Conservation (phyloP, 2,888 invertebrate species). For the Apotomis turbidana region DNA sequence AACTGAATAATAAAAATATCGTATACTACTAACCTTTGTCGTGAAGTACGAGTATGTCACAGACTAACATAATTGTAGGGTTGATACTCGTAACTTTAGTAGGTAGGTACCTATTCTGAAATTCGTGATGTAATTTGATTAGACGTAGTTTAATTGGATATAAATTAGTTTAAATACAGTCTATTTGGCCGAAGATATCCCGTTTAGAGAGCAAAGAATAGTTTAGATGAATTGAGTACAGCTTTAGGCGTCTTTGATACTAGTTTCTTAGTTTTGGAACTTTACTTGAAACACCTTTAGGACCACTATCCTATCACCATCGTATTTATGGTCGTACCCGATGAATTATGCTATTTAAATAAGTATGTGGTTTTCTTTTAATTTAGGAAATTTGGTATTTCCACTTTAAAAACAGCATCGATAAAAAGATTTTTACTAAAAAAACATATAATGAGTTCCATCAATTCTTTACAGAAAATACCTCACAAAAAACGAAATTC, state of each 20-base stretch:
- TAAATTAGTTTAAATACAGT: constrained; percentile 44
- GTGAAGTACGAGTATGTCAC: background rate
- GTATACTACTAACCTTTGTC: background rate
- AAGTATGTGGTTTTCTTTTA: too few species aligned
- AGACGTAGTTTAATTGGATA: constrained; percentile 41
- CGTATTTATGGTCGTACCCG: too few species aligned
- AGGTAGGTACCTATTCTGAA: background rate
- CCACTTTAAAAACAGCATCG: too few species aligned
- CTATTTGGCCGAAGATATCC: constrained; percentile 40
- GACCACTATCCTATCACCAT: too few species aligned
- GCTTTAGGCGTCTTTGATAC: background rate
- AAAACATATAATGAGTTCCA: too few species aligned
- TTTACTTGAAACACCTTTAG: background rate
- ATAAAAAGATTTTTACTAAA: too few species aligned
- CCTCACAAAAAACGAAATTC: too few species aligned
- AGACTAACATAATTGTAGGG: background rate
- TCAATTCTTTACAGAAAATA: too few species aligned
- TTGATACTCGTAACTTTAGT: background rate
- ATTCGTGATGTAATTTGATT: constrained; percentile 29
- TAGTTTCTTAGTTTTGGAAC: background rate
- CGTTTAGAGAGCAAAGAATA: constrained; percentile 16
- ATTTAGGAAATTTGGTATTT: too few species aligned
- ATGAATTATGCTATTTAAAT: too few species aligned
- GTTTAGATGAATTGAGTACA: constrained; percentile 19
- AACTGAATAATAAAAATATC: background rate